These are phyloP conservation scores for Anniella stebbinsi DNA, from an alignment of 2,797 vertebrate species.

Conservation along the genomic window DNA sequence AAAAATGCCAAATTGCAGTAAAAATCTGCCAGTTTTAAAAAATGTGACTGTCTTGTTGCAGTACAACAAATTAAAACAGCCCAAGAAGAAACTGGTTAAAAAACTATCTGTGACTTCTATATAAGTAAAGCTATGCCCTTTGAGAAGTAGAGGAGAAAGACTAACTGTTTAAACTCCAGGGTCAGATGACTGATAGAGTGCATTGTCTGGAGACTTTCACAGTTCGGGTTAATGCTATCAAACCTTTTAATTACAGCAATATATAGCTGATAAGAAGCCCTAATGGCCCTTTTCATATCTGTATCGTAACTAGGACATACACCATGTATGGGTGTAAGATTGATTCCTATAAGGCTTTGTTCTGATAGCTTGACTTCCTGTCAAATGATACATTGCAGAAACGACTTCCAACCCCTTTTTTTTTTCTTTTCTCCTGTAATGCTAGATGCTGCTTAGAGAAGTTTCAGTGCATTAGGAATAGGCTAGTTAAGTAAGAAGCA, in stretches of 20 bases:
- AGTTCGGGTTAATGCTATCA: conserved; percentile 87
- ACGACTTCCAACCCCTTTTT: conserved; percentile 64
- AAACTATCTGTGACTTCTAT: not conserved
- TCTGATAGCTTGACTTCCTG: conserved; percentile 92
- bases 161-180: conserved; percentile 84
- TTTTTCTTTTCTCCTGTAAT: conserved; percentile 72
- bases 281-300: conserved; percentile 96
- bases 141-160: conserved; percentile 69
- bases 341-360: conserved; percentile 86
- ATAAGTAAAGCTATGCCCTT: not conserved
- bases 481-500: conserved; percentile 22
- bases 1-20: conserved; percentile 18
- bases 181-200: conserved; percentile 90
- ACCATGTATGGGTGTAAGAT: conserved; percentile 83
- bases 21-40: conserved; percentile 12
- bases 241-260: conserved; percentile 90
- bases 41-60: not conserved
- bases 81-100: not conserved
- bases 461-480: conserved; percentile 25
- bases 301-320: conserved; percentile 79
- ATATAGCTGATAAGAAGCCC: conserved; percentile 90
- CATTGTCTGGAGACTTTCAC: conserved; percentile 87
- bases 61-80: not conserved
- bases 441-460: conserved; percentile 48
- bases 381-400: conserved; percentile 92